These are phyloP conservation scores for Adrianichthys oophorus DNA, from an alignment of 2,797 vertebrate species.

Conservation along the genomic window DNA sequence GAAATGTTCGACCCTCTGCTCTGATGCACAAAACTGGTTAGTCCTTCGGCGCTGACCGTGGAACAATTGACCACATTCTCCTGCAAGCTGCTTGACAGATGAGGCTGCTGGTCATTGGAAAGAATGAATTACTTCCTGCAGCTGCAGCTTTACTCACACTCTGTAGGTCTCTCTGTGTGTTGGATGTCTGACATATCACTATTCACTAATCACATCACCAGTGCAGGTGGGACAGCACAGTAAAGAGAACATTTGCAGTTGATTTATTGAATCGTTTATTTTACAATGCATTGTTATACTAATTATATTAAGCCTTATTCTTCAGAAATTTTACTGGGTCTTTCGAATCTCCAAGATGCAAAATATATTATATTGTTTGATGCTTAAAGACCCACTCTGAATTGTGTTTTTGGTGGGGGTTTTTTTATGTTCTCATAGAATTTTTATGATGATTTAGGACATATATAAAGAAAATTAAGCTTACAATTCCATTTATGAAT, in stretches of 20 bases:
- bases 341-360: not conserved
- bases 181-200: constrained; percentile 51
- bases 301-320: too few relatives aligned
- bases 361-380: not conserved
- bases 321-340: not conserved
- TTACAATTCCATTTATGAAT: too few relatives aligned
- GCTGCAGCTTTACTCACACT: constrained; percentile 61
- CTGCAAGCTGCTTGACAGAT: constrained; percentile 24
- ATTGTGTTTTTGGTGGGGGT: too few relatives aligned
- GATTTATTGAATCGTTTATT: too few relatives aligned
- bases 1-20: constrained; percentile 28
- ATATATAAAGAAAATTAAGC: too few relatives aligned
- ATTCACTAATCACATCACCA: constrained; percentile 54
- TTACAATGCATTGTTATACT: too few relatives aligned
- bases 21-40: constrained; percentile 42
- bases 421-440: not conserved
- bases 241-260: constrained; percentile 11
- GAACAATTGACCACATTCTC: constrained; percentile 65
- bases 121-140: constrained; percentile 76
- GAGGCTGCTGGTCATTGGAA: constrained; percentile 51
- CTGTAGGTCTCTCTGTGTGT: constrained; percentile 26
- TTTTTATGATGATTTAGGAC: not conserved
- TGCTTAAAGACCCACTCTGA: too few relatives aligned
- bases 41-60: constrained; percentile 56
- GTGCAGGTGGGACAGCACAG: constrained; percentile 34